Conservation (phyloP, 2,888 invertebrate genomes). For the Idaea biselata region DNA sequence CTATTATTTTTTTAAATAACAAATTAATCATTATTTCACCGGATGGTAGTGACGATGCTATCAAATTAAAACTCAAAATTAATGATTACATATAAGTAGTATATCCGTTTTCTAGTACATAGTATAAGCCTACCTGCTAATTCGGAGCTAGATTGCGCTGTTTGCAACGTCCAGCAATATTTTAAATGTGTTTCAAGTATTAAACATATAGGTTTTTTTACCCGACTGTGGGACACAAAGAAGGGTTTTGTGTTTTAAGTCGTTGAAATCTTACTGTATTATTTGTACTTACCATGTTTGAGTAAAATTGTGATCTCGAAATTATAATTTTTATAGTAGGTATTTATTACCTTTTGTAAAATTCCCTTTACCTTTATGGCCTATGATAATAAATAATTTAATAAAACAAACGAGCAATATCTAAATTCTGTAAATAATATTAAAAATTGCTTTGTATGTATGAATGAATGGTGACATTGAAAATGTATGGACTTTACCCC, state of each 20-base stretch:
- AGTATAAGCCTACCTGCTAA: too few species aligned
- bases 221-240: too few species aligned
- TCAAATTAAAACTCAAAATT: too few species aligned
- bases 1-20: background rate
- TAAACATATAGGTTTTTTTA: too few species aligned
- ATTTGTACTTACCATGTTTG: background rate
- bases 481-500: background rate
- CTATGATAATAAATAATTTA: slow-evolving; percentile 34
- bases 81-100: too few species aligned
- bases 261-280: background rate
- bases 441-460: slow-evolving; percentile 6
- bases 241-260: too few species aligned
- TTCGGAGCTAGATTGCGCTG: too few species aligned
- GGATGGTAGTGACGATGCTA: too few species aligned
- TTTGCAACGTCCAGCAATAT: too few species aligned
- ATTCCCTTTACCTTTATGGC: slow-evolving; percentile 37
- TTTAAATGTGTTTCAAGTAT: too few species aligned
- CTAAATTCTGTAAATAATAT: slow-evolving; percentile 46
- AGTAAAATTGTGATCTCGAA: background rate
- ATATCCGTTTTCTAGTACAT: too few species aligned
- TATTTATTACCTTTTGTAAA: slow-evolving; percentile 26
- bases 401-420: slow-evolving; percentile 40
- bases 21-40: too few species aligned
- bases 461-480: background rate
- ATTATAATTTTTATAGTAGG: background rate